Percentiles rank a stretch among this genome's conserved stretches.
Evolutionary conservation across 2,113 vertebrate species (phyloP).

Genomic region (Vireo altiloquus): DNA sequence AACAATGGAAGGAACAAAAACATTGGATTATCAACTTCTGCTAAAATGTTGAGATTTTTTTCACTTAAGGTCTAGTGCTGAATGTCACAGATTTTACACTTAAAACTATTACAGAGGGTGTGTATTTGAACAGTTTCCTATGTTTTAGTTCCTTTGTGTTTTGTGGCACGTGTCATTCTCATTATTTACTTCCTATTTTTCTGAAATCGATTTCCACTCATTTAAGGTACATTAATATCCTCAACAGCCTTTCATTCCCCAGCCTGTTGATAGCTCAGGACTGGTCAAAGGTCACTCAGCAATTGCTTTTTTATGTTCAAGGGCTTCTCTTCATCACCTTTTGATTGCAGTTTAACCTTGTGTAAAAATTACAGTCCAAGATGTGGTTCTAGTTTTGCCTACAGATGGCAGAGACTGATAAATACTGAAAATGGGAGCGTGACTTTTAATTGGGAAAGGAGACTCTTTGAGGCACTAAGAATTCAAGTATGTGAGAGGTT

Average conservation of each 20-base stretch:
- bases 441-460: neutral
- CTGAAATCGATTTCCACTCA: constrained; percentile 4
- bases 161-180: neutral
- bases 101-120: neutral
- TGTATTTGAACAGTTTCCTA: constrained; percentile 14
- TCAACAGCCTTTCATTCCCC: neutral
- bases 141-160: neutral
- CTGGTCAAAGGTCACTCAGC: constrained; percentile 1
- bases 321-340: neutral
- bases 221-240: neutral
- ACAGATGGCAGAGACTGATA: neutral
- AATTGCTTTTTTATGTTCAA: neutral
- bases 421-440: neutral
- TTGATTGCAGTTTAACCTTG: neutral
- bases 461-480: neutral
- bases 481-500: neutral
- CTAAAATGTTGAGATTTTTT: neutral
- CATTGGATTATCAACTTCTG: neutral
- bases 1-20: neutral
- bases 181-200: constrained; percentile 44
- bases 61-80: neutral
- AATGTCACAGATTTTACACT: neutral
- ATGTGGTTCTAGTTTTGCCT: neutral
- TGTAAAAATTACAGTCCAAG: neutral
- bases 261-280: neutral